Base-by-base conservation (phyloP, 2,797 vertebrate genomes). In the Brotula barbata region DNA sequence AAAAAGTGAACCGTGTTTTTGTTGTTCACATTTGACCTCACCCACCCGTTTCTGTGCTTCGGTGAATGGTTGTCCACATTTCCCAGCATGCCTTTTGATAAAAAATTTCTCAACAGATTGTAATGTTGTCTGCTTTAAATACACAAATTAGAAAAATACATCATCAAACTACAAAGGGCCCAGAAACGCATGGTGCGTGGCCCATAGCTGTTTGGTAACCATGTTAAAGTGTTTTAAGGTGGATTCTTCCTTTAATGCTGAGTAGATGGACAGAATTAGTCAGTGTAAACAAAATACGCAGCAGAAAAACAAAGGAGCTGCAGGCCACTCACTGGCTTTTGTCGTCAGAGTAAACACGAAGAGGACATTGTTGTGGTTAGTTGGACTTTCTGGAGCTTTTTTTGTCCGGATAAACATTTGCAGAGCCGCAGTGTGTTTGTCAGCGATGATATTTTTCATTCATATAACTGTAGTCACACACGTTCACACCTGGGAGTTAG, bases 401-500 rank as follows among this genome's bases (percentile, higher is more conserved):
- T 59, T 60, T 50, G 70, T 68, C 39, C 47, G 40, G 28, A 23
- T 17, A 61, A 65, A 22, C 33, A 46, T 73, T 73, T 62, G 40
- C 61, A 64, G 40, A 53, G 40, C 44, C 57, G 59, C 45, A 37
- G 25, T 3, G 37, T 52, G 39, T 73, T 77, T 42, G 25, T 73
- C 51, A 55, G 65, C 37, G 60, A 40, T 58, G 50, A 14, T 48
- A 25, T 6, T 23, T 48, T 14, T n/a, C 8, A 31, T 8, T n/a
- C 15, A 28, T 11, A n/a, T 25, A 28, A 8, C 3, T 44, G 34
- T n/a, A 65, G 59, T 49, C 28, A 70, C 45, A 54, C 22, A 63
- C 28, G 72, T 62, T 62, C 64, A 71, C 66, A 78, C 71, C 43
- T 69, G 49, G 52, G 31, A 74, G 28, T 57, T 54, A n/a, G 49